Percentiles rank a stretch among this genome's conserved stretches.
These are phyloP conservation scores for Numida meleagris DNA, from an alignment of 2,113 vertebrate genomes.

Conservation along the genomic window DNA sequence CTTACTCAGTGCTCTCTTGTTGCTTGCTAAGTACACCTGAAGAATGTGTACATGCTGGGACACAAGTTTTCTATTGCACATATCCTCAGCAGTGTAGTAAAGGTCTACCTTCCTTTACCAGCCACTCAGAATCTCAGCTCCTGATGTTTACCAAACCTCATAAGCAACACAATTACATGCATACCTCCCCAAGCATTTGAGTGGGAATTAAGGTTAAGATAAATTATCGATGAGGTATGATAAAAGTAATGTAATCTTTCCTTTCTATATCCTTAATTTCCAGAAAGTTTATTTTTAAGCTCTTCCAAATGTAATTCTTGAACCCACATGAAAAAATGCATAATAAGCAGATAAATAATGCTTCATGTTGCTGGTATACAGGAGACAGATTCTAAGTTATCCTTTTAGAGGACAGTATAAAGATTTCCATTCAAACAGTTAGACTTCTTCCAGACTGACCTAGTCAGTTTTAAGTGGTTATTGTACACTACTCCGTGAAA, in stretches of 20 bases:
- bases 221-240: not conserved
- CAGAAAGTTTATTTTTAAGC: not conserved
- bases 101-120: not conserved
- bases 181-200: not conserved
- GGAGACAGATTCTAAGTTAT: not conserved
- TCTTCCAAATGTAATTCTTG: not conserved
- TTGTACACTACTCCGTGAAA: not conserved
- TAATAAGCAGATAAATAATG: not conserved
- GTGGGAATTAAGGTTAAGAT: not conserved
- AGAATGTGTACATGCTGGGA: not conserved
- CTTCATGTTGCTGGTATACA: not conserved
- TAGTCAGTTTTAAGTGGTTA: not conserved
- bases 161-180: not conserved
- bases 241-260: not conserved
- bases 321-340: not conserved
- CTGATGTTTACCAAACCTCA: not conserved
- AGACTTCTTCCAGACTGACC: not conserved
- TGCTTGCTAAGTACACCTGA: not conserved
- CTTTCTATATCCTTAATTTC: not conserved
- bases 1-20: not conserved
- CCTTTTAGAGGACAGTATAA: not conserved
- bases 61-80: accelerated
- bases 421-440: not conserved
- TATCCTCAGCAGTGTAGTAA: accelerated
- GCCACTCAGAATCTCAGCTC: not conserved